Evolutionary conservation across 2,888 invertebrate genomes (phyloP), one percentile per base, ranked within the genome.

Genomic region (Nebria salina): DNA sequence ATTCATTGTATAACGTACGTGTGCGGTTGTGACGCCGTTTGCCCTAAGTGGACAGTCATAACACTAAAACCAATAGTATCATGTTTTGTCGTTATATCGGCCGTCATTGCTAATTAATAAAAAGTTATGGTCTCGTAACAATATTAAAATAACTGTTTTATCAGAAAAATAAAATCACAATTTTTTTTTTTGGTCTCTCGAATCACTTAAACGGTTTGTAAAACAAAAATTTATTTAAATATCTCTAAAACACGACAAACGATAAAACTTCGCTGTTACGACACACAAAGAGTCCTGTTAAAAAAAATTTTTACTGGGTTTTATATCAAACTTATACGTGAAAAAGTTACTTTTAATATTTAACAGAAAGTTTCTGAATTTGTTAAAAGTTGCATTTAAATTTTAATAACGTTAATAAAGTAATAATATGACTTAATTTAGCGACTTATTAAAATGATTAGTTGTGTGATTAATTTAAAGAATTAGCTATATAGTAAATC

Each of bases 381-480:
- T 77, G 72, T 77, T 77, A 72, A 72, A 77, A 77, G 72, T 77
- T 77, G 72, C 72, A 77, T 77, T 77, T 72, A 26, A 72, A 72
- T 26, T 72, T 54, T 72, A 77, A 72, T 70, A 66, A 13, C 54
- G 3, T 13, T 54, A 54, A 54, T 13, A 54, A 8, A 11, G 54
- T 54, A 54, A 54, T 7, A 4, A 7, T 11, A 13, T 54, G 34
- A 34, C 2, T 4, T 34, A 34, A 34, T 34, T 34, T 34, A 5
- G 54, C 13, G 13, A 54, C 13, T 54, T 54, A 54, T 54, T 54
- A 11, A 54, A 54, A 11, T 54, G 13, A 13, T 11, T 13, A 54
- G 11, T 54, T 54, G 8, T 54, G 13, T 54, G 54, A 54, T 54
- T 3, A 54, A 13, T 54, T 54, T 54, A 54, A 8, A 11, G 8